Percentiles rank a stretch among this genome's conserved stretches.
phyloP scores from a whole-genome alignment of 2,797 vertebrate species.

The Chelon labrosus region DNA sequence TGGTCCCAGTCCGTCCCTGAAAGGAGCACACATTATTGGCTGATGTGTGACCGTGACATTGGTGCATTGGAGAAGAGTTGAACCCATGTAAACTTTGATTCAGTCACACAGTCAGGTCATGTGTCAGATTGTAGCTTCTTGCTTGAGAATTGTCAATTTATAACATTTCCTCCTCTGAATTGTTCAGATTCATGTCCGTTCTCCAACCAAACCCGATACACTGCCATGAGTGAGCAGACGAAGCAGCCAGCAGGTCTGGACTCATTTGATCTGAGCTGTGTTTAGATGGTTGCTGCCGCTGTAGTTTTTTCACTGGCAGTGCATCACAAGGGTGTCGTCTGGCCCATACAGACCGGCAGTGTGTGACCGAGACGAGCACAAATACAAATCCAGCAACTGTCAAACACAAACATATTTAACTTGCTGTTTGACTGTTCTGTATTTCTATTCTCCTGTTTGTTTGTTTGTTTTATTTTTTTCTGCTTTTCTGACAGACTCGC shows the following conservation, averaged over 20 bases:
- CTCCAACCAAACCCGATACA: not conserved
- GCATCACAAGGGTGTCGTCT: conserved; percentile 5
- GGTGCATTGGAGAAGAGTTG: too few relatives aligned
- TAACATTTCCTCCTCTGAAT: too few relatives aligned
- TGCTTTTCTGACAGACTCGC: conserved; percentile 3
- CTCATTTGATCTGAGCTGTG: not conserved
- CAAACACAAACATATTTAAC: conserved; percentile 9
- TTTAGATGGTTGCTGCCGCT: conserved; percentile 4
- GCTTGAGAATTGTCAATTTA: too few relatives aligned
- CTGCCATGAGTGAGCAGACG: not conserved
- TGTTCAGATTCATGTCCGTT: too few relatives aligned
- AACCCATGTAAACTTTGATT: too few relatives aligned
- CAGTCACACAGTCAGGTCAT: too few relatives aligned
- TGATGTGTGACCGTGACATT: too few relatives aligned
- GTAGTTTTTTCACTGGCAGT: not conserved
- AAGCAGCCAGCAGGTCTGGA: accelerated
- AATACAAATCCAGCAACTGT: conserved; percentile 30
- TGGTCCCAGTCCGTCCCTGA: too few relatives aligned
- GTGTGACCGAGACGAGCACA: conserved; percentile 24
- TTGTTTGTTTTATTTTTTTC: conserved; percentile 27
- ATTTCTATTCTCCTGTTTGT: conserved; percentile 12
- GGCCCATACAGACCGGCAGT: not conserved
- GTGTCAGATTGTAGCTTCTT: too few relatives aligned
- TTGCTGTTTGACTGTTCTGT: conserved; percentile 23
- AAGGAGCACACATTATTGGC: too few relatives aligned